These are phyloP conservation scores for Zaprionus bogoriensis DNA, from an alignment of 2,888 invertebrate species.

Conservation along the genomic window DNA sequence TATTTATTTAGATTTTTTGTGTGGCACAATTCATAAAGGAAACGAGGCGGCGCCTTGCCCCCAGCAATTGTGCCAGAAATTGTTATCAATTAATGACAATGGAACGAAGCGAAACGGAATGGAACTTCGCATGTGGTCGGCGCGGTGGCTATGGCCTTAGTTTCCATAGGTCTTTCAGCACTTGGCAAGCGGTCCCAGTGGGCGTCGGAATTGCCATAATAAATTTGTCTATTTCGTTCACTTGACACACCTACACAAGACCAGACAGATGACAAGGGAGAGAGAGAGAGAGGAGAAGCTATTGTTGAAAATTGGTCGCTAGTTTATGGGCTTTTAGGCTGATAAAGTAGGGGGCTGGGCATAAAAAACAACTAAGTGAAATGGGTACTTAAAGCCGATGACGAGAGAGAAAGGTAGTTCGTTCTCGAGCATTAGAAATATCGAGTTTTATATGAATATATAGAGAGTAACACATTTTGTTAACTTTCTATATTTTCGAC, in stretches of 20 bases:
- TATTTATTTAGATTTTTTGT: constrained; percentile 45
- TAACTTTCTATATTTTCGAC: no score
- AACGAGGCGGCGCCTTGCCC: constrained; percentile 41
- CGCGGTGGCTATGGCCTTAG: background rate
- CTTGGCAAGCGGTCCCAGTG: constrained; percentile 36
- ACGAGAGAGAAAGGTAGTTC: no score
- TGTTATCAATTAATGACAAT: constrained; percentile 66
- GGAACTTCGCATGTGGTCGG: constrained; percentile 28
- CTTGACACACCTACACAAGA: constrained; percentile 65
- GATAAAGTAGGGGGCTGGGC: background rate
- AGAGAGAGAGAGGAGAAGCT: constrained; percentile 15
- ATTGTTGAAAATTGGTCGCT: constrained; percentile 16
- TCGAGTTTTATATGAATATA: no score
- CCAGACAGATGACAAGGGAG: constrained; percentile 2
- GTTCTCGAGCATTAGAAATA: no score
- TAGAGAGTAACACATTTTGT: no score
- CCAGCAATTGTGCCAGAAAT: constrained; percentile 67
- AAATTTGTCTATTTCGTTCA: constrained; percentile 63
- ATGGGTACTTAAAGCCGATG: background rate
- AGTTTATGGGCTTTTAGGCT: constrained; percentile 45
- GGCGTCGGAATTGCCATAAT: constrained; percentile 57
- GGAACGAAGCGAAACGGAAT: constrained; percentile 1
- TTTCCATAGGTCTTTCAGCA: constrained; percentile 34
- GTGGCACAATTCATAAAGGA: constrained; percentile 25
- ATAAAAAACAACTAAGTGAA: constrained; percentile 1